Base-by-base conservation (phyloP, 1,140 invertebrate genomes). In the Sarcophaga peregrina region DNA sequence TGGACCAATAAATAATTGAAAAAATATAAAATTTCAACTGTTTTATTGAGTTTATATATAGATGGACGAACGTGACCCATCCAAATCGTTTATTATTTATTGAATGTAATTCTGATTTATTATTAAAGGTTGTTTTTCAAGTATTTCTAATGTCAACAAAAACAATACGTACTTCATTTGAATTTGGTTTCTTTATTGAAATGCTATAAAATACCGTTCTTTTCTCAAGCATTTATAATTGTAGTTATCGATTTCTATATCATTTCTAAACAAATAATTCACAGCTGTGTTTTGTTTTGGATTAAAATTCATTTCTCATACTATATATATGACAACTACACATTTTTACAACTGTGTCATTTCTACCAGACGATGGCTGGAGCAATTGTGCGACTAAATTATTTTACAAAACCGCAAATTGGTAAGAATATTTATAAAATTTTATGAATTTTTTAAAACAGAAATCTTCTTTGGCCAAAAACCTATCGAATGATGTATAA, bases 361-460 rank as follows among this genome's bases (percentile, higher is more conserved):
- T 82, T 72, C 15, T 73, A 68, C 52, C 15, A 82, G 52, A 83
- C 76, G 78, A 84, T 84, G 83, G 83, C 76, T 52, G 83, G 75
- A 73, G 88, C 88, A 83, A 84, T 89, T 86, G 86, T 88, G 86
- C 88, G 88, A 85, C 86, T 84, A 86, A 89, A 89, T 87, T 87
- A 88, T 84, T 85, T 89, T 85, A 83, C 84, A 75, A 87, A 86
- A 83, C 84, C 84, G 80, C 85, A 89, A 85, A 82, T 87, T 83
- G 88, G 88, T 89, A 89, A 89, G 83, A 72, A 84, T 52, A 58
- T 76, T 6, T n/a, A 81, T 81, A 78, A 20, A 78, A 78, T 68
- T 68, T 20, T 68, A 20, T 9, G 10, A 68, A 20, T 52, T 20
- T 8, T 68, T 8, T 68, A 25, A 58, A n/a, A n/a, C 54, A 7